These are phyloP conservation scores for Lasaia peninsularis DNA, from an alignment of 1,140 invertebrate species.

Conservation along the genomic window DNA sequence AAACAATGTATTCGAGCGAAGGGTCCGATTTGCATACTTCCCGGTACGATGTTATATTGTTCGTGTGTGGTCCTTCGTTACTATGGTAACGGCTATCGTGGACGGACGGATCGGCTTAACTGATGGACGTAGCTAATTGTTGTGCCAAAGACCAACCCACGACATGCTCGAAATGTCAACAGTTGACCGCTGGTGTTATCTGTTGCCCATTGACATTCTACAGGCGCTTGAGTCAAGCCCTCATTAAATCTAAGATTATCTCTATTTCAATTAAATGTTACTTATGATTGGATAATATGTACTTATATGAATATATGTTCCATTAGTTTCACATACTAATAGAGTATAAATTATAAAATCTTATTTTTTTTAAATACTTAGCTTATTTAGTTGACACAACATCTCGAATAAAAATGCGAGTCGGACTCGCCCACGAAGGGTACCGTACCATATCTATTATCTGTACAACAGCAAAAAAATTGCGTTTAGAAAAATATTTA, in stretches of 20 bases:
- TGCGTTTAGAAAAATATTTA: too few relatives aligned
- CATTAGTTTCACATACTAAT: too few relatives aligned
- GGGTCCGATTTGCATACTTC: constrained; percentile 58
- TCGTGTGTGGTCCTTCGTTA: constrained; percentile 69
- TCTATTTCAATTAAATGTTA: constrained; percentile 13
- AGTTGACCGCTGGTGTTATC: constrained; percentile 31
- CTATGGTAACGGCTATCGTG: constrained; percentile 56
- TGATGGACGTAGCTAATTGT: constrained; percentile 69
- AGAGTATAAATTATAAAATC: too few relatives aligned
- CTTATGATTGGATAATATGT: too few relatives aligned
- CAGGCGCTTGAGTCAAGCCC: constrained; percentile 19
- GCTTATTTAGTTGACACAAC: too few relatives aligned
- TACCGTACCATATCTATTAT: too few relatives aligned
- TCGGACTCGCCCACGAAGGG: too few relatives aligned
- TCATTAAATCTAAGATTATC: constrained; percentile 17
- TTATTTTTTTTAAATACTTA: too few relatives aligned
- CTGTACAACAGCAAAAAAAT: too few relatives aligned
- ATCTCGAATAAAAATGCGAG: too few relatives aligned
- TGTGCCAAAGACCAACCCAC: constrained; percentile 39
- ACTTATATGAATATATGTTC: too few relatives aligned
- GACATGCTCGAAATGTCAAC: constrained; percentile 53
- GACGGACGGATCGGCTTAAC: constrained; percentile 51
- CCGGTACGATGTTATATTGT: constrained; percentile 34
- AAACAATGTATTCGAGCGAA: constrained; percentile 23
- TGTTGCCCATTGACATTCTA: constrained; percentile 22